A percentile compares a stretch with the other conserved stretches of the same genome.
phyloP scores from a whole-genome alignment of 1,140 invertebrate species.

The Mercenaria mercenaria region DNA sequence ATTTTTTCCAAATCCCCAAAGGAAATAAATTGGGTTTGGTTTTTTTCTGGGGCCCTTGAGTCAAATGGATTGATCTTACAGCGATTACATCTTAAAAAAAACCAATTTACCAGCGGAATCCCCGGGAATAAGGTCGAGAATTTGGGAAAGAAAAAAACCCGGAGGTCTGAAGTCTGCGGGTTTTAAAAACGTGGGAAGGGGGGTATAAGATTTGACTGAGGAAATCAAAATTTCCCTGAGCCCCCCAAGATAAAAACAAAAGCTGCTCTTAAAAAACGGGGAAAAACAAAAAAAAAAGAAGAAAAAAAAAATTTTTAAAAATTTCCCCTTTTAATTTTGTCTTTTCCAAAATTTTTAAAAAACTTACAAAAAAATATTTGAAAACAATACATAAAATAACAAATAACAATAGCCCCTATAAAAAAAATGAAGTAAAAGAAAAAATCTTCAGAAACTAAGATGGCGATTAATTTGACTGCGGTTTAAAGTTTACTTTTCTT shows the following conservation, averaged over 20 bases:
- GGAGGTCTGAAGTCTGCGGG: too few species aligned
- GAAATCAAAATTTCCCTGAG: too few species aligned
- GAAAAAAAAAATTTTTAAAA: not conserved
- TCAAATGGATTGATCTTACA: too few species aligned
- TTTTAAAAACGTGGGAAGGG: not conserved
- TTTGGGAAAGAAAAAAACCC: too few species aligned
- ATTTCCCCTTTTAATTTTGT: not conserved
- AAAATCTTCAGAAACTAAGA: constrained; percentile 80
- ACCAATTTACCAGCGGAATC: too few species aligned
- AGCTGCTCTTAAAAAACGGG: not conserved
- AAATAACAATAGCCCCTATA: not conserved
- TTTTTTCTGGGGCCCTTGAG: too few species aligned
- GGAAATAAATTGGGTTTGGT: too few species aligned
- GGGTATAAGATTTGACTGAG: too few species aligned
- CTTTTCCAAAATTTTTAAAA: not conserved
- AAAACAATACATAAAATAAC: not conserved
- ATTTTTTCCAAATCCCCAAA: too few species aligned
- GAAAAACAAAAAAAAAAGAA: not conserved
- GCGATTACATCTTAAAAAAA: too few species aligned
- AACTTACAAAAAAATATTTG: not conserved
- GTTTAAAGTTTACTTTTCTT: constrained; percentile 15
- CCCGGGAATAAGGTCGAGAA: too few species aligned
- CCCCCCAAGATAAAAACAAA: too few species aligned
- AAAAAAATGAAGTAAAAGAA: constrained; percentile 87
- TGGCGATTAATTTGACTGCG: not conserved